These are phyloP conservation scores for Oopsacas minuta DNA, from an alignment of 37 sponge, comb jelly and placozoan genomes.

Conservation along the genomic window DNA sequence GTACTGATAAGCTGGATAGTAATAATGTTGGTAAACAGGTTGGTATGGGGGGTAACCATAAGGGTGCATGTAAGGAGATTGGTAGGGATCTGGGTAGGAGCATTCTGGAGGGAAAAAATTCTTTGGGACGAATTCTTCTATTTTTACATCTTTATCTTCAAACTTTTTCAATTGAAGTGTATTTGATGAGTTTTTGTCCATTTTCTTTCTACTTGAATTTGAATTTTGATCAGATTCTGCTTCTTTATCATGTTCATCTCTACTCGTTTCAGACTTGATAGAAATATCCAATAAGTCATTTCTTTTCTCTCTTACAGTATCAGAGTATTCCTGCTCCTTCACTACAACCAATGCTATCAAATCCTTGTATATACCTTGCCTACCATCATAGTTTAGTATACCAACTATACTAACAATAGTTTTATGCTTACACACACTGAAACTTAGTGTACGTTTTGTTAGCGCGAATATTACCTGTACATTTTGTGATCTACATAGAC, in stretches of 20 bases:
- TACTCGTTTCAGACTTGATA: not conserved
- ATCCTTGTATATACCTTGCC: not conserved
- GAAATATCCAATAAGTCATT: not conserved
- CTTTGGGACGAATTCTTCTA: not conserved
- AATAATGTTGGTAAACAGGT: not conserved
- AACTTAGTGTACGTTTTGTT: constrained; percentile 44
- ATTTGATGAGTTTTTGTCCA: not conserved
- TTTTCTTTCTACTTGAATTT: not conserved
- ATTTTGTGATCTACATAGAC: constrained; percentile 33
- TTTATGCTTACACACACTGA: constrained; percentile 41
- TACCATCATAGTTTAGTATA: constrained; percentile 81
- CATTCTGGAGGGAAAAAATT: not conserved
- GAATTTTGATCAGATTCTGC: not conserved
- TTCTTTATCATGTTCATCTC: not conserved
- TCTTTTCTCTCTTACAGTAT: not conserved
- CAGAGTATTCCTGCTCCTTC: not conserved
- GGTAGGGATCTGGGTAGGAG: not conserved
- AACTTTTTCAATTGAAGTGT: not conserved
- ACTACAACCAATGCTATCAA: not conserved
- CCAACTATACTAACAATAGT: constrained; percentile 72
- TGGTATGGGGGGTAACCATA: not conserved
- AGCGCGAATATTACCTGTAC: constrained; percentile 69
- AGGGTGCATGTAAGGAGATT: not conserved
- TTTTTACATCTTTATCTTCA: not conserved
- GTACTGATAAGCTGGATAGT: not conserved